Evolutionary conservation across 1,140 invertebrate genomes (phyloP), one percentile per base, ranked within the genome.

Genomic region (Drosophila sulfurigaster): DNA sequence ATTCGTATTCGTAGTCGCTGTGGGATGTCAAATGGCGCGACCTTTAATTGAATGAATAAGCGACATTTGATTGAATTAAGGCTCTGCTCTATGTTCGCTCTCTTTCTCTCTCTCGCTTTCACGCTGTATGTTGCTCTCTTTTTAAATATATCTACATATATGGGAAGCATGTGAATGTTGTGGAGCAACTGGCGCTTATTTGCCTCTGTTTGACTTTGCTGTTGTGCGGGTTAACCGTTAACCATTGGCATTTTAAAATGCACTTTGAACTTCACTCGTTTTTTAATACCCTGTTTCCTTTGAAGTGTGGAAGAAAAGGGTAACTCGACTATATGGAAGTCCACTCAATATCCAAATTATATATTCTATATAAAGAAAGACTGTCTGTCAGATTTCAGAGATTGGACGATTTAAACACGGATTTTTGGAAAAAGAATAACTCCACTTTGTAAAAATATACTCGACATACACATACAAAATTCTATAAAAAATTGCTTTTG

Each of bases 41-140:
- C 88, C 88, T 91, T 91, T 91, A 91, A 91, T 91, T 91, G 88
- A 91, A 91, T 91, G 88, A 91, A 91, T 91, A 91, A 91, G 88
- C 83, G 88, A 82, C 88, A 83, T 91, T 91, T 91, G 82, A 91
- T 91, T 91, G 75, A 91, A 88, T 91, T 91, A 91, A 91, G 69
- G 70, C 75, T 75, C 48, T 62, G 46, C 38, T 16, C 35, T 56
- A 11, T 46, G 6, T 64, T 35, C 49, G 51, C 20, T 60, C 46
- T 62, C 20, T 48, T 20, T 43, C 35, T 43, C 30, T 28, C 15
- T 43, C 8, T 56, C 15, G 13, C 32, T 38, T 46, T 41, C 30
- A 32, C 52, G 20, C 35, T 65, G 11, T 60, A 7, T 60, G 38
- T 38, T 38, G 62, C 66, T 54, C 52, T 43, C 38, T 73, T 62